Conservation (phyloP, 2,888 invertebrate genomes). For the Tethea ocularis region DNA sequence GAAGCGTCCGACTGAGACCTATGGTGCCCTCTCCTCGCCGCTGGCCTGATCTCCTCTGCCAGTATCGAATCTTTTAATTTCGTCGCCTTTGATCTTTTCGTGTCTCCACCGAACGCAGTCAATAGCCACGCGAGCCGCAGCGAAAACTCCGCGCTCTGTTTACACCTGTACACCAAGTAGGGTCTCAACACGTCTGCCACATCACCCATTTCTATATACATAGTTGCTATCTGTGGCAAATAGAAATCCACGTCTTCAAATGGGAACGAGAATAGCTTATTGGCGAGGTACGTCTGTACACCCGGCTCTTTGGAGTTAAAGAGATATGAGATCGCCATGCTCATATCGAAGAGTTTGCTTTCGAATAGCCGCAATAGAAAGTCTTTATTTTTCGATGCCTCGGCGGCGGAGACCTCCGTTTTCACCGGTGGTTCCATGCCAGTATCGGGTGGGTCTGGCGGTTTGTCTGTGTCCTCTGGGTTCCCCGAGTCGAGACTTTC, state of each 20-base stretch:
- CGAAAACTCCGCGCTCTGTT: conserved; percentile 97
- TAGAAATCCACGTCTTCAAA: conserved; percentile 98
- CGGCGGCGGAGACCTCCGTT: conserved; percentile 61
- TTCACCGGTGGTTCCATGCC: conserved; percentile 55
- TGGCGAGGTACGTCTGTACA: conserved; percentile 98
- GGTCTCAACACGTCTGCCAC: conserved; percentile 90
- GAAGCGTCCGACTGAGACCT: conserved; percentile 93
- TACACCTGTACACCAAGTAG: conserved; percentile 86
- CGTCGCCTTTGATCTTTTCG: conserved; percentile 67
- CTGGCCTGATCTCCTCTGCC: conserved; percentile 77
- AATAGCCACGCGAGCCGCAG: conserved; percentile 98
- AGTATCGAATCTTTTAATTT: conserved; percentile 74
- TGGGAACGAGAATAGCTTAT: conserved; percentile 97
- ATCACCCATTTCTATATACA: conserved; percentile 99
- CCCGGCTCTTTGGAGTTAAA: conserved; percentile 99
- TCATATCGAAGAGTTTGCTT: conserved; percentile 98
- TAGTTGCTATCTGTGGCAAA: conserved; percentile 97
- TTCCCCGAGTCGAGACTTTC: conserved; percentile 90
- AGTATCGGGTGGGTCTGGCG: conserved; percentile 71
- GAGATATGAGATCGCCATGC: conserved; percentile 98
- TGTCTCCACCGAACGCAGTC: conserved; percentile 94
- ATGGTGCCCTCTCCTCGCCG: conserved; percentile 77
- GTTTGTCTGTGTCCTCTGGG: conserved; percentile 84
- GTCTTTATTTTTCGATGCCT: conserved; percentile 83
- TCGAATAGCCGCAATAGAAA: conserved; percentile 95